Base-by-base conservation (phyloP, 2,113 vertebrate genomes). In the Microcebus tavaratra region DNA sequence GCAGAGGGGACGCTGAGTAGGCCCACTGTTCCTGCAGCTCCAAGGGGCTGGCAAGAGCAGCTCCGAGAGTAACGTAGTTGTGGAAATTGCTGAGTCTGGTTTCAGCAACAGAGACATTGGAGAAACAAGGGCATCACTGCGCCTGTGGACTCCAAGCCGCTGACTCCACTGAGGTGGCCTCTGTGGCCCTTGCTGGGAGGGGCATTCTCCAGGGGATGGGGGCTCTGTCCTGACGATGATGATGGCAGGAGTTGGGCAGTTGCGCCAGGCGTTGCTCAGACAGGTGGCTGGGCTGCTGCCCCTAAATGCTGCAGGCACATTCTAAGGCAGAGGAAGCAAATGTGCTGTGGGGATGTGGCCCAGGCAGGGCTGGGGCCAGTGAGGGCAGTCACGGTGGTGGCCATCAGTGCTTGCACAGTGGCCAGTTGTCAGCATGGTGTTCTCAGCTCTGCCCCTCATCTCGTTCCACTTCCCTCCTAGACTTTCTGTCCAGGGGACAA, bases 361-460 rank as follows among this genome's bases (percentile, higher is more conserved):
- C 6, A 48, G 42, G 25, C 67, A 57, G 36, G 45, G 23, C 34
- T 45, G 50, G 61, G 42, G 6, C 20, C 0, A 18, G 34, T 3
- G 61, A 34, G 55, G 8, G 0, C 29, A 8, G 0, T 39, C 14
- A 4, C 23, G 2, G 1, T 8, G 4, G 7, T 36, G 2, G 9
- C 45, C 12, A 6, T 10, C 1, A 17, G 7, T 7, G 6, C 65
- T 31, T 11, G 23, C 36, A 14, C 8, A 39, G 23, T 61, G 72
- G 21, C 42, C 57, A 12, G 14, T 8, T 21, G 2, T 48, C 42
- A n/a, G 42, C 20, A 1, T 21, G 36, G 29, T 78, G 70, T 57
- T 42, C 31, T 27, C 45, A 25, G 29, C 17, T 8, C 3, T 0
- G 0, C 45, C 27, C 31, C n/a, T 36, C 3, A 1, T 36, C 94